A percentile compares a stretch with the other conserved stretches of the same genome.
These are phyloP conservation scores for Athalia circularis DNA, from an alignment of 2,888 invertebrate species.

Conservation along the genomic window DNA sequence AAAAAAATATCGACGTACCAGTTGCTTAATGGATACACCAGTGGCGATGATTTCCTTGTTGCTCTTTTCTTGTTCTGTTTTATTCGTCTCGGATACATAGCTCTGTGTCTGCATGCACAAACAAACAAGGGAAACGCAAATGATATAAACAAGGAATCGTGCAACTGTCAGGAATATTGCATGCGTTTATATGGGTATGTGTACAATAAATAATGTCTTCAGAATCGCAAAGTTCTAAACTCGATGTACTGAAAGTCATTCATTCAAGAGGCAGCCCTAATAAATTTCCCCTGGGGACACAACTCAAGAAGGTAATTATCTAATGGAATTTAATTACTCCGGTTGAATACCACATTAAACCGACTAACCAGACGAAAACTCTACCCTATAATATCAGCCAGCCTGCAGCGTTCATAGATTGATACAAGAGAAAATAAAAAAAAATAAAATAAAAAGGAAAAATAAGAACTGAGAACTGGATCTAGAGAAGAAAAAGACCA, in stretches of 20 bases:
- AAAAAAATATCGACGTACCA: slow-evolving; percentile 69
- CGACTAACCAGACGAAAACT: not conserved
- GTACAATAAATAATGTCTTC: too few species aligned
- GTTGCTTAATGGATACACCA: slow-evolving; percentile 75
- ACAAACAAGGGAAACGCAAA: slow-evolving; percentile 54
- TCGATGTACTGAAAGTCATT: not conserved
- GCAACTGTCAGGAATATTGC: not conserved
- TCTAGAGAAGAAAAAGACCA: too few species aligned
- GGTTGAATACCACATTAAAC: slow-evolving; percentile 13
- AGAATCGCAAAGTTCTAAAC: not conserved
- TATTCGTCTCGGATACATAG: slow-evolving; percentile 72
- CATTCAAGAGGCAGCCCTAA: slow-evolving; percentile 7
- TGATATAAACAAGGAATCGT: slow-evolving; percentile 27
- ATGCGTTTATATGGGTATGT: slow-evolving; percentile 19
- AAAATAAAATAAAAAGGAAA: not conserved
- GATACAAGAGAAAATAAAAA: not conserved
- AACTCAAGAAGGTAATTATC: not conserved
- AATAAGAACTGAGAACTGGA: too few species aligned
- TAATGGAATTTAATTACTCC: slow-evolving; percentile 28
- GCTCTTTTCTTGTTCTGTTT: slow-evolving; percentile 68
- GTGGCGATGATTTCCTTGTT: slow-evolving; percentile 74
- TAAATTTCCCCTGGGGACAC: slow-evolving; percentile 5
- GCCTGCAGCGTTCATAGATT: not conserved
- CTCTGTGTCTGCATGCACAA: slow-evolving; percentile 68
- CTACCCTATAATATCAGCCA: not conserved